These are phyloP conservation scores for Heliconius erato DNA, from an alignment of 2,888 invertebrate species.

Conservation along the genomic window DNA sequence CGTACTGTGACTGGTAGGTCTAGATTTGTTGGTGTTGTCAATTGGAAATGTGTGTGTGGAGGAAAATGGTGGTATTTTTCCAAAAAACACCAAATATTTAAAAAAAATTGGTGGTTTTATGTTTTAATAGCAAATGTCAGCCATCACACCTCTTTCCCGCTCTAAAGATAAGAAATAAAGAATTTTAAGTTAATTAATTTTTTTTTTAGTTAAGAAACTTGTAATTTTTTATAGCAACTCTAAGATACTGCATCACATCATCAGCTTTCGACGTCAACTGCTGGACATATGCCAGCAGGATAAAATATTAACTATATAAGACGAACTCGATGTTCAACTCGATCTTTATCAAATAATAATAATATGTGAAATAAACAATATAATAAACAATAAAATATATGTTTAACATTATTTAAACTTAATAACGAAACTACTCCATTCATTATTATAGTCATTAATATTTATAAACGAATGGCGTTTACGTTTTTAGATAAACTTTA, in stretches of 20 bases:
- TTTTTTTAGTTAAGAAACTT: no score
- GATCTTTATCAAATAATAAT: background rate
- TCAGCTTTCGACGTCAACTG: background rate
- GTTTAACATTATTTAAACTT: no score
- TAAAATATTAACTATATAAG: background rate
- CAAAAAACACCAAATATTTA: no score
- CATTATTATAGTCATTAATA: background rate
- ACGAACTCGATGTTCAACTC: background rate
- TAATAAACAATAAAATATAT: background rate
- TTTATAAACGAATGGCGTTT: background rate
- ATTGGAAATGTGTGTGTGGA: no score
- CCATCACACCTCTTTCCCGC: no score
- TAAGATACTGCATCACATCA: background rate
- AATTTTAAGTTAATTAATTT: no score
- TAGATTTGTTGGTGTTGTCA: background rate
- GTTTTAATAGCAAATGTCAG: no score
- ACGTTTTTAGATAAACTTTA: constrained; percentile 2
- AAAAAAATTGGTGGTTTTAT: background rate
- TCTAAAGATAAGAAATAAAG: no score
- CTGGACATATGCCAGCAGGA: background rate
- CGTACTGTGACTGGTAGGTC: constrained; percentile 8
- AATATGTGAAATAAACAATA: background rate
- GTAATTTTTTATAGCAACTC: no score
- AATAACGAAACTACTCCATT: background rate
- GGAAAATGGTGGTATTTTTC: background rate